Base-by-base conservation (phyloP, 2,888 invertebrate species). In the Slavum lentiscoides region DNA sequence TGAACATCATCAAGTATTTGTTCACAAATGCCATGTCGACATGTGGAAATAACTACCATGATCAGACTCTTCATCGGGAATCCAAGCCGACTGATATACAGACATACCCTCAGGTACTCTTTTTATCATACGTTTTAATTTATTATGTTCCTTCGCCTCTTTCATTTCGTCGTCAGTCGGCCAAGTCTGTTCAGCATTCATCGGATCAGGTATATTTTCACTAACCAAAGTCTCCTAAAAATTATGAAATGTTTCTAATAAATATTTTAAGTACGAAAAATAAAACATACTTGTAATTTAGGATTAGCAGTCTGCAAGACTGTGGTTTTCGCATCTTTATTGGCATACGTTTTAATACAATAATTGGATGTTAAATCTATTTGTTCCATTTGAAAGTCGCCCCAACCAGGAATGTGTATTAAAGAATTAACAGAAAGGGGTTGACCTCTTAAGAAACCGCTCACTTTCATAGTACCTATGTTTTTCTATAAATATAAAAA, bases 141-240 rank as follows among this genome's bases (percentile, higher is more conserved):
- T 91, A 61, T 88, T 88, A 84, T 90, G 89, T 82, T 88, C 87
- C 85, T 91, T 91, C 19, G 94, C 92, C 84, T 91, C 90, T 83
- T 90, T 90, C 83, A 96, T 90, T 87, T 97, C 97, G 85, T 97
- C 95, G 83, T 93, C 93, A 21, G 96, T 96, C 0, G 98, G 97
- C 96, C 96, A 97, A 0, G 97, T 97, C 87, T 98, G 98, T 86
- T 98, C 98, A 1, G 93, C 95, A 86, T 96, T 94, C 95, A 97
- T 94, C 9, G 92, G 92, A 88, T 97, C 95, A 0, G 93, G 92
- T 75, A 91, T 87, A 87, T 94, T 94, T 88, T 96, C 97, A 43
- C 90, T 89, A 82, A 91, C 89, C 61, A 97, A 88, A 75, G 92
- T 90, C 85, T 92, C 92, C 87, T 89, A 87, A 11, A 82, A 82